Evolutionary conservation across 2,113 vertebrate genomes (phyloP), one percentile per base, ranked within the genome.

Genomic region (Hippocampus guttulatus): DNA sequence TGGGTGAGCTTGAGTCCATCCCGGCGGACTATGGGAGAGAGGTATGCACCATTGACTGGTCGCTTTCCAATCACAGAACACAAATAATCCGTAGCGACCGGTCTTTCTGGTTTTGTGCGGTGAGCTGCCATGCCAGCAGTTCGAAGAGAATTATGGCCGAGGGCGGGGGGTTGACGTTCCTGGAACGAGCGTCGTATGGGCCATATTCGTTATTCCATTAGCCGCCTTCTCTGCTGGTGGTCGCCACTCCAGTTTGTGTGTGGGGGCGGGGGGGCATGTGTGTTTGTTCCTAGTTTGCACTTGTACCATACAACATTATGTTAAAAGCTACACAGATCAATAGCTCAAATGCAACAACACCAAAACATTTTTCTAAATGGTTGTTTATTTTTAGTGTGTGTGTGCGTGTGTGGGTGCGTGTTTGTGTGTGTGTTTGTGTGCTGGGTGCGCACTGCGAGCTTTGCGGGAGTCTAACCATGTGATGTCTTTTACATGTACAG

Each of bases 241-340:
- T 11, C 14, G 43, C 64, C 66, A 66, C 72, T 52, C 47, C 47
- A 49, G 57, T 67, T 64, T 62, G 69, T 51, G 40, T n/a, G 18
- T 6, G 11, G 38, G 16, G 23, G 43, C 49, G 52, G 61, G 63
- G 52, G 63, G 51, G 63, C 64, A 66, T 43, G 40, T 18, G 33
- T 57, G 75, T 75, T 40, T 52, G 69, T 64, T 77, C 77, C 64
- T 71, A 21, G 23, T 61, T 33, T 18, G 30, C 30, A 16, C 9
- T 20, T 0, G n/a, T 40, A 73, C 23, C 21, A 68, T 75, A 71
- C 49, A 68, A 85, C 81, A 85, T 85, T 88, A 81, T 83, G 79
- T 83, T 87, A 85, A 84, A 76, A 87, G 83, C 87, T 73, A 33
- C 76, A 8, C 60, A 49, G 69, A 84, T 88, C 87, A 79, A 87